Evolutionary conservation across 2,888 invertebrate genomes (phyloP).

Genomic region (Heteromyza rotundicornis): DNA sequence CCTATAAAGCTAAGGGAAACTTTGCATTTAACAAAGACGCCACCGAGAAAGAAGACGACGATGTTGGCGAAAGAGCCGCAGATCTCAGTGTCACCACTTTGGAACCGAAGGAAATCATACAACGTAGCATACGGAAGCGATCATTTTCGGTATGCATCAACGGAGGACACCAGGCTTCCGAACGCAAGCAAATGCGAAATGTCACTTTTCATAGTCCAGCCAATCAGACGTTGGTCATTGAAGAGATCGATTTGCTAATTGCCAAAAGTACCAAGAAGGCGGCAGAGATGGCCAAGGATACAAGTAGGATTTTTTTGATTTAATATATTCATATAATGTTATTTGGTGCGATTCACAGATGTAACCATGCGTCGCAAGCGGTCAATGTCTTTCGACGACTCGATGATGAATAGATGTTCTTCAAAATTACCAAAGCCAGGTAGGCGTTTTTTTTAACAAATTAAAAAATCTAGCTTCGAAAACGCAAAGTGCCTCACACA

Average conservation of each 20-base stretch:
- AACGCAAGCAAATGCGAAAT: slow-evolving; percentile 25
- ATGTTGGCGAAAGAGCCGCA: background rate
- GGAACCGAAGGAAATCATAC: slow-evolving; percentile 27
- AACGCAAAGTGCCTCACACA: too few relatives aligned
- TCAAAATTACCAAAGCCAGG: slow-evolving; percentile 38
- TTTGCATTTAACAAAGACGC: slow-evolving; percentile 16
- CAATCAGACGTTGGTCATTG: slow-evolving; percentile 39
- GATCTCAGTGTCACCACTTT: slow-evolving; percentile 26
- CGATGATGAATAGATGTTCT: slow-evolving; percentile 9
- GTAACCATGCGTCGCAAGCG: slow-evolving; percentile 53
- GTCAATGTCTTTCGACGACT: slow-evolving; percentile 50
- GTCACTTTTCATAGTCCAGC: slow-evolving; percentile 54
- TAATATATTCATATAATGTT: too few relatives aligned
- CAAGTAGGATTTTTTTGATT: too few relatives aligned
- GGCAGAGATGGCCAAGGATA: background rate
- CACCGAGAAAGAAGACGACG: slow-evolving; percentile 12
- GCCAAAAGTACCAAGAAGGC: slow-evolving; percentile 26
- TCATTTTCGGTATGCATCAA: slow-evolving; percentile 44
- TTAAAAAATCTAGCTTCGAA: too few relatives aligned
- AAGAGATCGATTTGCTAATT: slow-evolving; percentile 40
- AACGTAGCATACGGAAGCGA: slow-evolving; percentile 44
- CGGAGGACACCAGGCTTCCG: slow-evolving; percentile 4
- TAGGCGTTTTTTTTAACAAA: too few relatives aligned
- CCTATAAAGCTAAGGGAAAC: slow-evolving; percentile 32
- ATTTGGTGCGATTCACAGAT: slow-evolving; percentile 35